These are phyloP conservation scores for Coluber constrictor DNA, from an alignment of 2,797 vertebrate genomes.

Conservation along the genomic window DNA sequence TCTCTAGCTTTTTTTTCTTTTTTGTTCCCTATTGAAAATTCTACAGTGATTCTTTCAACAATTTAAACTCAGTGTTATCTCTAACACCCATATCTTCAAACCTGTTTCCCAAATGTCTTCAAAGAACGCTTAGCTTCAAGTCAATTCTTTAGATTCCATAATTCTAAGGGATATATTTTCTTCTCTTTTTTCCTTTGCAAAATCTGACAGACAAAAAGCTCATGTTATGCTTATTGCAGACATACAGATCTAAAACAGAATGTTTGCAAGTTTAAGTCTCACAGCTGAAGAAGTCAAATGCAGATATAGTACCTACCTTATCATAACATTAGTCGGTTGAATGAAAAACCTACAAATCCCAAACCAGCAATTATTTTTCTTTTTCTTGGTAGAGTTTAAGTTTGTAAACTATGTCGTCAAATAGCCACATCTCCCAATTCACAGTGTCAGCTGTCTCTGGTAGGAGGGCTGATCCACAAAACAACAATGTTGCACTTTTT, in stretches of 20 bases:
- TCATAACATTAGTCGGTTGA: neutral
- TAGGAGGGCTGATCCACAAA: neutral
- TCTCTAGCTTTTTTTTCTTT: neutral
- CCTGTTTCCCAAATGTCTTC: neutral
- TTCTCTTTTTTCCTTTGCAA: neutral
- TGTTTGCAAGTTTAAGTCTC: neutral
- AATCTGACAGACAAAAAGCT: neutral
- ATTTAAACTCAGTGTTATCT: slow-evolving; percentile 25
- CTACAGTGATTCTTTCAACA: neutral
- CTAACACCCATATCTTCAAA: slow-evolving; percentile 27
- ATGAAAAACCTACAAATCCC: neutral
- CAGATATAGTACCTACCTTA: neutral
- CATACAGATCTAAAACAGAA: neutral
- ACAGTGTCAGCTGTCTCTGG: too few species aligned
- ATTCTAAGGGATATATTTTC: neutral
- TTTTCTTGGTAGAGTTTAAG: neutral
- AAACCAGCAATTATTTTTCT: neutral
- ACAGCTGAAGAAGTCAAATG: neutral
- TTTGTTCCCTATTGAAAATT: slow-evolving; percentile 13
- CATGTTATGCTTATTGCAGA: neutral
- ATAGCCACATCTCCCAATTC: neutral
- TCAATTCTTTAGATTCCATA: neutral
- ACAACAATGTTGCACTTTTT: neutral
- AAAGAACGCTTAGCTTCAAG: neutral
- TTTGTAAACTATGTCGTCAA: neutral